A percentile compares a stretch with the other conserved stretches of the same genome.
Evolutionary conservation across 2,888 invertebrate genomes (phyloP).

Genomic region (Harpalus rufipes): DNA sequence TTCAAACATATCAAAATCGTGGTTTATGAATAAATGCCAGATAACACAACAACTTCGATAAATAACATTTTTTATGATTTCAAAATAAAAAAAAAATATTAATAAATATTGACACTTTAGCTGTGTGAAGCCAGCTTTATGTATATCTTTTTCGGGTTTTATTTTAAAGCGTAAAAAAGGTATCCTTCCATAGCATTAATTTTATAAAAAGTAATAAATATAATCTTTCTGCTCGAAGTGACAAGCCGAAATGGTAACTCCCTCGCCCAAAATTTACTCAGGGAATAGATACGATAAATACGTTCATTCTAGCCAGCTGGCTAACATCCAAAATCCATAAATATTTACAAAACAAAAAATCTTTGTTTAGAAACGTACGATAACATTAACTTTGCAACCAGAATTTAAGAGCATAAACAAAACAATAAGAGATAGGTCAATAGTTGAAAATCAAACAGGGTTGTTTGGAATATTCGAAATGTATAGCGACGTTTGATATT

Average conservation of each 20-base stretch:
- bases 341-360: constrained; percentile 58
- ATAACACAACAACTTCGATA: too few species aligned
- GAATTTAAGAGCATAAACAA: constrained; percentile 32
- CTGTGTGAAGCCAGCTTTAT: not conserved
- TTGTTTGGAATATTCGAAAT: not conserved
- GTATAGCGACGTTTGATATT: not conserved
- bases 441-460: constrained; percentile 17
- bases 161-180: not conserved
- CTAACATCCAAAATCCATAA: constrained; percentile 54
- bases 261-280: constrained; percentile 24
- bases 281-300: constrained; percentile 56
- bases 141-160: not conserved
- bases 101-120: too few species aligned
- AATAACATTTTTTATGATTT: too few species aligned
- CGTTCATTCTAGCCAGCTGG: constrained; percentile 50
- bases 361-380: constrained; percentile 22
- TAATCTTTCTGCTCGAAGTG: constrained; percentile 41
- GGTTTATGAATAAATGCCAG: too few species aligned
- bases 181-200: constrained; percentile 15
- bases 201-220: constrained; percentile 40
- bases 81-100: too few species aligned
- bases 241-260: constrained; percentile 21
- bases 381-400: constrained; percentile 27
- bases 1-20: too few species aligned
- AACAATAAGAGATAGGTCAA: not conserved